phyloP scores from a whole-genome alignment of 2,113 vertebrate genomes.

The Sus scrofa region DNA sequence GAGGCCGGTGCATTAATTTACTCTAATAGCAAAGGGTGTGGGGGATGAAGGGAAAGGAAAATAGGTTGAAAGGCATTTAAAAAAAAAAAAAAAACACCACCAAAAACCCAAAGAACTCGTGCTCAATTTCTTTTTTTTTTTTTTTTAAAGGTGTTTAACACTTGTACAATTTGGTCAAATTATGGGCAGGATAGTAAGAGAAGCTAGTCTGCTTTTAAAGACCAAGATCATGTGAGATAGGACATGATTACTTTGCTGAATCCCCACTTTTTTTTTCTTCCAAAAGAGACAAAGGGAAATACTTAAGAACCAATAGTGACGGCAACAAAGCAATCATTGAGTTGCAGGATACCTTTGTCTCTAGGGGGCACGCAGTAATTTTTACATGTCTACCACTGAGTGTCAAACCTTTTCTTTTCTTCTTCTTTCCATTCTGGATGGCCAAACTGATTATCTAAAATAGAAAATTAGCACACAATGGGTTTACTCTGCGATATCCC shows the following conservation, averaged over 20 bases:
- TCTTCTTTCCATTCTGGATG: constrained; percentile 91
- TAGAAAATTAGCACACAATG: constrained; percentile 96
- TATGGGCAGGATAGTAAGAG: constrained; percentile 88
- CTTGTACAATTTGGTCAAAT: constrained; percentile 90
- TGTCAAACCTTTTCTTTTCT: constrained; percentile 93
- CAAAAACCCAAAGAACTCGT: background rate
- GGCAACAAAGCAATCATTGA: constrained; percentile 89
- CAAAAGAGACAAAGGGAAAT: constrained; percentile 91
- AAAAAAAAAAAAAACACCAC: background rate
- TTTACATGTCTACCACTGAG: constrained; percentile 91
- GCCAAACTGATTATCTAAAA: constrained; percentile 94
- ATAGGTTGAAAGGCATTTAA: constrained; percentile 68
- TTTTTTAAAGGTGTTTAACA: constrained; percentile 86
- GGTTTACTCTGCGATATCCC: constrained; percentile 92
- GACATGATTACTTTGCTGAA: constrained; percentile 90
- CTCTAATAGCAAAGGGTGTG: constrained; percentile 54
- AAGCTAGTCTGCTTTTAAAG: constrained; percentile 85
- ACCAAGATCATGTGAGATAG: constrained; percentile 83
- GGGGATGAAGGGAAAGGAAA: constrained; percentile 7
- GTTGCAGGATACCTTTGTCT: constrained; percentile 92
- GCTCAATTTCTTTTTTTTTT: constrained; percentile 70
- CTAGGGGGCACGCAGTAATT: constrained; percentile 89
- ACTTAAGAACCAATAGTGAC: constrained; percentile 90
- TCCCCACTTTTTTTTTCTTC: constrained; percentile 88
- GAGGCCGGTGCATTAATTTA: constrained; percentile 59